These are phyloP conservation scores for Pomacea canaliculata DNA, from an alignment of 2,888 invertebrate species.

Conservation along the genomic window DNA sequence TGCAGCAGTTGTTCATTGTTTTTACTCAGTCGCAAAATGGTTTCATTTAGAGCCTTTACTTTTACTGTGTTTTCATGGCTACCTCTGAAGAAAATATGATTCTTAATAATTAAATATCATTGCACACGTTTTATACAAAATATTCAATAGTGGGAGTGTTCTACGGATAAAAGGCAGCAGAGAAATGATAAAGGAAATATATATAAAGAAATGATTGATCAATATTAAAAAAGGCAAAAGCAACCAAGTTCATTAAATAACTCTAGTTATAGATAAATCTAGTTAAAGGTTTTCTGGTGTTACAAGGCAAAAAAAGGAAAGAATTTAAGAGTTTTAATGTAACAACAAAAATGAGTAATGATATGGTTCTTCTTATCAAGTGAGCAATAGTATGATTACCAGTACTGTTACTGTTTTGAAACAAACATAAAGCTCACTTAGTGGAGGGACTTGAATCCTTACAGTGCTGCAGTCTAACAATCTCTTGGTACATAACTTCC, in stretches of 20 bases:
- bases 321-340: neutral
- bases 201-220: too few species aligned
- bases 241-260: too few species aligned
- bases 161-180: too few species aligned
- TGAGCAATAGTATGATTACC: neutral
- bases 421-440: slow-evolving; percentile 12
- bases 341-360: neutral
- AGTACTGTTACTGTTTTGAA: neutral
- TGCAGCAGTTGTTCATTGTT: slow-evolving; percentile 59
- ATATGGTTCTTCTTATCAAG: too few species aligned
- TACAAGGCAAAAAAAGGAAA: too few species aligned
- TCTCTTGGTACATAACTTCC: slow-evolving; percentile 65
- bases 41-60: slow-evolving; percentile 65
- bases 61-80: slow-evolving; percentile 53
- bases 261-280: too few species aligned
- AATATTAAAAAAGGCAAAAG: too few species aligned
- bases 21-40: slow-evolving; percentile 63
- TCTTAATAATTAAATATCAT: neutral
- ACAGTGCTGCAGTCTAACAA: slow-evolving; percentile 62
- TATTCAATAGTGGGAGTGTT: too few species aligned
- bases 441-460: slow-evolving; percentile 45
- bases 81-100: slow-evolving; percentile 17
- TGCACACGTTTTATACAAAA: neutral
- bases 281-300: too few species aligned
- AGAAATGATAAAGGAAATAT: too few species aligned